phyloP scores from a whole-genome alignment of 2,113 vertebrate species.

The Amblyopsis rosae region DNA sequence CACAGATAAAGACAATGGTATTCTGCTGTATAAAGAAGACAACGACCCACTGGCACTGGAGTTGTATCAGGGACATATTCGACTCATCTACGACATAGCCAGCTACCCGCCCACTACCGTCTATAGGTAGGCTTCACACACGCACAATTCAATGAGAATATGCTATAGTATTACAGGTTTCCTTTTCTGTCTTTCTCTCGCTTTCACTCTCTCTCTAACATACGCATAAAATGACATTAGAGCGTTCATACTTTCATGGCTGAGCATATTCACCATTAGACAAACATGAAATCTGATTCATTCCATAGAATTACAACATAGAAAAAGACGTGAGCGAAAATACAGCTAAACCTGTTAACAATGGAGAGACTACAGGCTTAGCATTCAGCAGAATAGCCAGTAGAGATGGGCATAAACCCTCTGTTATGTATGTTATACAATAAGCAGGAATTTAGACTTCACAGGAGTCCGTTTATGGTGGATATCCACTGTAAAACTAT shows the following conservation, averaged over 20 bases:
- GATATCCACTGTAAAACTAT: conserved; percentile 2
- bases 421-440: background rate
- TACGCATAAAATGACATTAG: background rate
- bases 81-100: conserved; percentile 91
- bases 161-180: too few relatives aligned
- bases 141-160: background rate
- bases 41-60: conserved; percentile 94
- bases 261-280: conserved; percentile 34
- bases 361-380: conserved; percentile 19
- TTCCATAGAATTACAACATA: conserved; percentile 14
- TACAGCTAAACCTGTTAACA: conserved; percentile 33
- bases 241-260: conserved; percentile 19
- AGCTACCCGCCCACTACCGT: conserved; percentile 91
- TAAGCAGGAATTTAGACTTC: conserved; percentile 16
- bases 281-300: conserved; percentile 43
- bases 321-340: conserved; percentile 25
- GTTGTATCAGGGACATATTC: conserved; percentile 94
- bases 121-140: conserved; percentile 82
- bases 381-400: conserved; percentile 14
- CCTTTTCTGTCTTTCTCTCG: too few relatives aligned
- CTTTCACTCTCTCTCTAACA: background rate
- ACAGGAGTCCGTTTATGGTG: conserved; percentile 4
- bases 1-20: conserved; percentile 93
- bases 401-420: background rate
- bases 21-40: conserved; percentile 93